Base-by-base conservation (phyloP, 2,113 vertebrate species). In the Indri indri region DNA sequence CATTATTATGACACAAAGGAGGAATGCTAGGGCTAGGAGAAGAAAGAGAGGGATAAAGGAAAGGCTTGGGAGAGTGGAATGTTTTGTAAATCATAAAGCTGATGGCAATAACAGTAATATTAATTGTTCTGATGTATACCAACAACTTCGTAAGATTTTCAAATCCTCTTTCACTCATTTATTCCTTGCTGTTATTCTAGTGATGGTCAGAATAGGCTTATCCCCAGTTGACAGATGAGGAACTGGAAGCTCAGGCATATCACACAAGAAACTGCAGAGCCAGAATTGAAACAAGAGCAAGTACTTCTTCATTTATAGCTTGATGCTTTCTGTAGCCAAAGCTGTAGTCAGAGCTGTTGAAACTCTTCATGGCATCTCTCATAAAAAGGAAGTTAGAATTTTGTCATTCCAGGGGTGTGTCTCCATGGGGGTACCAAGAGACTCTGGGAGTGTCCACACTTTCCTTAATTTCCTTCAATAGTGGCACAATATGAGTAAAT, bases 81-180 rank as follows among this genome's bases (percentile, higher is more conserved):
- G 63, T 68, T 76, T 37, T 52, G 9, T 57, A 57, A 81, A 37
- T 71, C n/a, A 11, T 61, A 42, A 61, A 82, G 20, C 34, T 57
- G 14, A 47, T 13, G n/a, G 7, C 25, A 13, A 27, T 2, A 37
- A 8, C 20, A 86, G 16, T 0, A 40, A 1, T 40, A 40, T 18
- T 61, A 17, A 61, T 83, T 37, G 8, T 81, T 76, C 30, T 40
- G 17, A 77, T 25, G 52, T 18, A 0, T 11, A 7, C 3, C 50
- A 32, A n/a, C 10, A 14, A 47, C 14, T 3, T 30, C 12, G 22
- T 61, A n/a, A 77, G 30, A 17, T 45, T 54, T 74, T 76, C n/a
- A 9, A 12, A 40, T 47, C 45, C 47, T 83, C 50, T 52, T 73
- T 40, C 34, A n/a, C 54, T 92, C 18, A 50, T 40, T 61, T 57